Base-by-base conservation (phyloP, 2,888 invertebrate genomes). In the Lagria hirta region DNA sequence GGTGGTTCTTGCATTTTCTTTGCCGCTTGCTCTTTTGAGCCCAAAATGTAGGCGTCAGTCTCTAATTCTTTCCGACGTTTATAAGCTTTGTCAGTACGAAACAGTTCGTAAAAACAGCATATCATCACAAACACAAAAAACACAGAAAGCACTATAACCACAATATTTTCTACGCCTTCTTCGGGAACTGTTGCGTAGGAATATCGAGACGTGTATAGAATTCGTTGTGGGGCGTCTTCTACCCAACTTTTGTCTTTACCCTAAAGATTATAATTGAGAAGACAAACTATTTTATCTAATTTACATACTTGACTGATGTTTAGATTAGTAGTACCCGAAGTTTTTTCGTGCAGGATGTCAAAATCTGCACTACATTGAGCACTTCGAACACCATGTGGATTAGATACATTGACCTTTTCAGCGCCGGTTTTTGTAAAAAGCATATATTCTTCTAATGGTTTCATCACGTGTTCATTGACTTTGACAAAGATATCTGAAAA, bases 361-460 rank as follows among this genome's bases (percentile, higher is more conserved):
- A 92, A 91, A 61, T 84, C 81, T 1, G 86, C 80, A 4, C 88
- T 88, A 68, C 92, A 92, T 60, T 89, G 88, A 0, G 89, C 89
- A 63, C 88, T 88, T 43, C 90, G 76, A 0, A 92, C 86, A 0
- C 92, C 92, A 57, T 86, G 86, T 1, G 89, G 84, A 65, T 88
- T 89, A 6, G 88, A 86, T n/a, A 88, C 90, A 43, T 88, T 84
- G 12, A 92, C 88, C 54, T 87, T 87, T 65, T 90, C 88, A 12
- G 87, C 83, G 37, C 86, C 88, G 7, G 84, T 83, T 58, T 88
- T 86, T 2, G 88, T 89, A 67, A 89, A 91, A n/a, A 90, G 72
- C 90, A 92, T 91, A 69, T 92, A 92, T 62, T 92, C 92, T 69
- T 92, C 91, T 29, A 93, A 70, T 0, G 93, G 92, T 61, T 89